Percentiles rank a stretch among this genome's conserved stretches.
These are phyloP conservation scores for Collichthys lucidus DNA, from an alignment of 2,113 vertebrate genomes.

Conservation along the genomic window DNA sequence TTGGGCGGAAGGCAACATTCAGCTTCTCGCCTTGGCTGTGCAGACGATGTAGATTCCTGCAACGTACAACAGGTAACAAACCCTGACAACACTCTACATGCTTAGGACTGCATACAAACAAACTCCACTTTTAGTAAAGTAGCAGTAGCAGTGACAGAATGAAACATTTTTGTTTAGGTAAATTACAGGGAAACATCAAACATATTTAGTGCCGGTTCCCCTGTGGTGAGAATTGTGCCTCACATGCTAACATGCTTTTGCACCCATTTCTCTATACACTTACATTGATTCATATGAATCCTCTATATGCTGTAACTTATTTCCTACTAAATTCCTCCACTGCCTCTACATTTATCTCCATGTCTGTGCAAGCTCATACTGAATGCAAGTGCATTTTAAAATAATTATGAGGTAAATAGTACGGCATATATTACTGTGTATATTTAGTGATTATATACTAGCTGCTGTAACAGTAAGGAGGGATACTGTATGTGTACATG, in stretches of 20 bases:
- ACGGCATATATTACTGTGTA: neutral
- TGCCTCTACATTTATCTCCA: neutral
- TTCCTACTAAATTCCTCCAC: neutral
- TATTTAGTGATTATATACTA: neutral
- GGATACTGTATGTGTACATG: neutral
- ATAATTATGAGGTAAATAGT: neutral
- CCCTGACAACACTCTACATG: slow-evolving; percentile 20
- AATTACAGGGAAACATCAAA: slow-evolving; percentile 33
- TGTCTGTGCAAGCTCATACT: slow-evolving; percentile 4
- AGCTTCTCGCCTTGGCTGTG: neutral
- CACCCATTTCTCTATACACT: neutral
- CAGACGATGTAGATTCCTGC: slow-evolving; percentile 14
- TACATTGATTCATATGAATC: neutral
- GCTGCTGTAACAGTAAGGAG: neutral
- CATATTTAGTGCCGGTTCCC: slow-evolving; percentile 28
- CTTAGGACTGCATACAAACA: neutral
- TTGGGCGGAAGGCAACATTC: neutral
- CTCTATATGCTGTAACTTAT: neutral
- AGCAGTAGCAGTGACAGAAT: neutral
- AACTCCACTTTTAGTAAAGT: slow-evolving; percentile 8
- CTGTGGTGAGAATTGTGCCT: slow-evolving; percentile 23
- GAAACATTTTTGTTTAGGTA: neutral
- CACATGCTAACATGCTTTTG: neutral
- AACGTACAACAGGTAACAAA: slow-evolving; percentile 17
- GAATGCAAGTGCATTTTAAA: neutral